Conservation (phyloP, 1,140 invertebrate species). For the Trigoniulus corallinus region DNA sequence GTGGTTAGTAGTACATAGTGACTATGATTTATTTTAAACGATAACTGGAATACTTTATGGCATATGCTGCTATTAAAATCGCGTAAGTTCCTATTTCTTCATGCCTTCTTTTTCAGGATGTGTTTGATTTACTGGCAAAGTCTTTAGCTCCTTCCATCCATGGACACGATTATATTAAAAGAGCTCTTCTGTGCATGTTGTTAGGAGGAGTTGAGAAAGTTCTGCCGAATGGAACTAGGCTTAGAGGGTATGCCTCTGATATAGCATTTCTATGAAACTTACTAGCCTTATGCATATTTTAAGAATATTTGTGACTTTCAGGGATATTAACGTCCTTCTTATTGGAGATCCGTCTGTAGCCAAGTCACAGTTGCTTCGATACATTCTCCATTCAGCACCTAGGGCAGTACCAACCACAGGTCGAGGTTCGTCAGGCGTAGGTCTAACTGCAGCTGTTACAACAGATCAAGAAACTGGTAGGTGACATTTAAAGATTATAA, state of each 20-base stretch:
- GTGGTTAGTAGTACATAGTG: no score
- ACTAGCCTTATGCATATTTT: not conserved
- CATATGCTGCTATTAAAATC: no score
- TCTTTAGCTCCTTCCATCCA: slow-evolving; percentile 97
- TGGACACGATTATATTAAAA: slow-evolving; percentile 93
- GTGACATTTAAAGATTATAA: slow-evolving; percentile 31
- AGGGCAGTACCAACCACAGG: slow-evolving; percentile 94
- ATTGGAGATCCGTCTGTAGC: slow-evolving; percentile 99
- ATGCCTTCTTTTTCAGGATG: slow-evolving; percentile 41
- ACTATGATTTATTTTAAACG: no score
- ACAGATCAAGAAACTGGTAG: slow-evolving; percentile 87
- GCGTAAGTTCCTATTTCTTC: no score
- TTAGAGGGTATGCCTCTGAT: slow-evolving; percentile 57
- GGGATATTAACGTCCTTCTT: slow-evolving; percentile 89
- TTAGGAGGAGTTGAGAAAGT: slow-evolving; percentile 93
- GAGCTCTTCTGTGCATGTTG: slow-evolving; percentile 86
- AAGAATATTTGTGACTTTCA: slow-evolving; percentile 21
- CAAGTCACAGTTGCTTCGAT: slow-evolving; percentile 91
- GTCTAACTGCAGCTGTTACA: slow-evolving; percentile 95
- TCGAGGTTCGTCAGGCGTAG: slow-evolving; percentile 86
- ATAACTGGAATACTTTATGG: no score
- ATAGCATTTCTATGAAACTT: slow-evolving; percentile 8
- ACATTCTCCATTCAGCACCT: slow-evolving; percentile 85
- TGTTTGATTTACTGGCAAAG: slow-evolving; percentile 77
- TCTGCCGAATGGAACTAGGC: slow-evolving; percentile 82